These are phyloP conservation scores for Semotilus atromaculatus DNA, from an alignment of 2,797 vertebrate genomes.

Conservation along the genomic window DNA sequence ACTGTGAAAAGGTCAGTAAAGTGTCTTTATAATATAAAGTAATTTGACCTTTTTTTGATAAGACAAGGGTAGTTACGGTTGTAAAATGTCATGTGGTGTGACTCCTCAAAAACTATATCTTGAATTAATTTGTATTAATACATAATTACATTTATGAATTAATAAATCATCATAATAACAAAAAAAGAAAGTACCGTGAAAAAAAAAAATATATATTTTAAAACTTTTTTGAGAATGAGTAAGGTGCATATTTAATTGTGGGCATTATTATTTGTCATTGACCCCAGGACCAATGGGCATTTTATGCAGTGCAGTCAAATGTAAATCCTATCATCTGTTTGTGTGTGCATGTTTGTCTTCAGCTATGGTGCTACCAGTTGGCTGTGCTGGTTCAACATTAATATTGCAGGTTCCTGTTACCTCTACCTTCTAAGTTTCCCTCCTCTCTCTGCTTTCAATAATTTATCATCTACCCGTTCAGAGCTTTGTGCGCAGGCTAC, in stretches of 20 bases:
- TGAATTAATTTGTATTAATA: not conserved
- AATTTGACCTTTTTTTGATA: not conserved
- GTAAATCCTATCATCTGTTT: conserved; percentile 7
- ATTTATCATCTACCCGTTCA: conserved; percentile 81
- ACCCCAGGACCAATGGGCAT: not conserved
- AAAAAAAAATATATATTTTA: not conserved
- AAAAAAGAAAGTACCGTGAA: not conserved
- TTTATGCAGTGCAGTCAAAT: not conserved
- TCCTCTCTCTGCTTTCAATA: conserved; percentile 81
- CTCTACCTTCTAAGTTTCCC: conserved; percentile 74
- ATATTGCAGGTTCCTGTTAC: conserved; percentile 65
- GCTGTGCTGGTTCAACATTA: conserved; percentile 65
- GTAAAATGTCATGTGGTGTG: not conserved
- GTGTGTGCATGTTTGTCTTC: conserved; percentile 28
- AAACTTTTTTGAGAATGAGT: not conserved
- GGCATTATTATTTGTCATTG: not conserved
- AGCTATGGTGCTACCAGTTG: conserved; percentile 24
- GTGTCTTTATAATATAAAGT: not conserved
- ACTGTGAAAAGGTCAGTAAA: not conserved
- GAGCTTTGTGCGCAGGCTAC: conserved; percentile 72
- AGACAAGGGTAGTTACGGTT: not conserved
- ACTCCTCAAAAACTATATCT: not conserved
- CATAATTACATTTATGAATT: not conserved
- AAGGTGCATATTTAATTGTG: not conserved
- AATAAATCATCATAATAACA: not conserved